These are phyloP conservation scores for Rissa tridactyla DNA, from an alignment of 2,113 vertebrate species.

Conservation along the genomic window DNA sequence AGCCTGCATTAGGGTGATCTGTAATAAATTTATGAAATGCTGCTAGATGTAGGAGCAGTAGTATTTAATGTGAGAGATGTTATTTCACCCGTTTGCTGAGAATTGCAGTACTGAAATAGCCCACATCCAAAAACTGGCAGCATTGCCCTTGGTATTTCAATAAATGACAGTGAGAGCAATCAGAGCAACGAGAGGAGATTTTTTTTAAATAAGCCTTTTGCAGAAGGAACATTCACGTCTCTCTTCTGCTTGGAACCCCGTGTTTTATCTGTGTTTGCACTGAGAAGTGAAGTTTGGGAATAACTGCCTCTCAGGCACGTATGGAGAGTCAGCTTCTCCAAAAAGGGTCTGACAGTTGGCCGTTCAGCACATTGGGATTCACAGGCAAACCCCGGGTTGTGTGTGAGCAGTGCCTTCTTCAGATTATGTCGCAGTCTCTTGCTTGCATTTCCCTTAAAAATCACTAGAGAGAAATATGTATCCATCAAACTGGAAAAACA, in stretches of 20 bases:
- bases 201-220: background rate
- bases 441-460: background rate
- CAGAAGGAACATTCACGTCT: background rate
- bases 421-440: background rate
- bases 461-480: background rate
- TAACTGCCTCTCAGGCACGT: background rate
- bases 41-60: background rate
- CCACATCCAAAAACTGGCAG: background rate
- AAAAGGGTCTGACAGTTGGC: background rate
- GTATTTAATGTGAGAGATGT: background rate
- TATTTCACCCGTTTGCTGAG: background rate
- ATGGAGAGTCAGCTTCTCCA: background rate
- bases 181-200: background rate
- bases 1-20: background rate
- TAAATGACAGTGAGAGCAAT: background rate
- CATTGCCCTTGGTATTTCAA: constrained; percentile 33
- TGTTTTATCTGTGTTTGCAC: background rate
- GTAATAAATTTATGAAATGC: background rate
- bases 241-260: background rate
- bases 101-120: constrained; percentile 1
- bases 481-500: background rate
- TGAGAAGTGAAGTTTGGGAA: background rate
- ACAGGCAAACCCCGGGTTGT: background rate
- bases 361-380: background rate
- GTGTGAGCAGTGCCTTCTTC: background rate